Evolutionary conservation across 2,888 invertebrate species (phyloP).

Genomic region (Cerastis rubricosa): DNA sequence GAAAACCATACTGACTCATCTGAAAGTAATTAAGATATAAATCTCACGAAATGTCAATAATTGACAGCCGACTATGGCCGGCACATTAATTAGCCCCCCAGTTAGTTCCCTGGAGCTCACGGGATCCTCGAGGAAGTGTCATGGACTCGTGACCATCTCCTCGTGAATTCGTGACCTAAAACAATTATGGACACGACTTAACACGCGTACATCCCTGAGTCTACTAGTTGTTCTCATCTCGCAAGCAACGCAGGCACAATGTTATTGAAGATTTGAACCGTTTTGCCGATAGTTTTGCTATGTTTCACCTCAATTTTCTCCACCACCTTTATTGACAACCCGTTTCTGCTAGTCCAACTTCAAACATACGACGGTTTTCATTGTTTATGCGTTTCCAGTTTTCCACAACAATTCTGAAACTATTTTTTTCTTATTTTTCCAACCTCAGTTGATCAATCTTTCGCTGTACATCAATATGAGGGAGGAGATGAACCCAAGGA

Average conservation of each 20-base stretch:
- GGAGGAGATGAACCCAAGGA: too few relatives aligned
- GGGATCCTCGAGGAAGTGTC: conserved; percentile 12
- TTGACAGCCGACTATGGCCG: neutral
- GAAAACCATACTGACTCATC: too few relatives aligned
- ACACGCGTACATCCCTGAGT: neutral
- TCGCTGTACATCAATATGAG: neutral
- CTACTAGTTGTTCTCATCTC: conserved; percentile 3
- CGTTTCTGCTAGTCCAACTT: neutral
- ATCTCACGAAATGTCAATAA: neutral
- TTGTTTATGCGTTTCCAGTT: neutral
- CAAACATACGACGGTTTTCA: neutral
- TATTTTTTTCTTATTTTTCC: neutral
- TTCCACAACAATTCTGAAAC: neutral
- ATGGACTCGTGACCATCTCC: conserved; percentile 33
- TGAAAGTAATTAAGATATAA: neutral
- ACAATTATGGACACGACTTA: conserved; percentile 29
- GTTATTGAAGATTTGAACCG: neutral
- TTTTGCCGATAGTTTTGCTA: neutral
- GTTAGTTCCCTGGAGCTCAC: neutral
- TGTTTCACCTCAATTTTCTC: neutral
- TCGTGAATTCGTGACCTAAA: conserved; percentile 44
- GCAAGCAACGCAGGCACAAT: neutral
- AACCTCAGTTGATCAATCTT: neutral
- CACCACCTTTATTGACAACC: neutral
- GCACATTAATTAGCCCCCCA: conserved; percentile 19